Conservation (phyloP, 1,140 invertebrate species). For the Musca vetustissima region DNA sequence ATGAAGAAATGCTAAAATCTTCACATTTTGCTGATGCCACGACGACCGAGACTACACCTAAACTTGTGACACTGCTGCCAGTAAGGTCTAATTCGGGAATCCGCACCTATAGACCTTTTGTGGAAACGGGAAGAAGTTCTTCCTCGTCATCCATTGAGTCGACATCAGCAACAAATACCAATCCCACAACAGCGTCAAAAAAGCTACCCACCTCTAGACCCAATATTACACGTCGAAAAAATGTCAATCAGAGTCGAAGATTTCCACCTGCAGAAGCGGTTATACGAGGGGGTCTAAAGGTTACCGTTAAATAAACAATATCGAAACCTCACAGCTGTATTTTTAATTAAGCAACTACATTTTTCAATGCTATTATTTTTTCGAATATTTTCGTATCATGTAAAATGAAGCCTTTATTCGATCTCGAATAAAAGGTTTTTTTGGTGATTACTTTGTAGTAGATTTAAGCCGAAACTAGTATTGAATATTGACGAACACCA, state of each 20-base stretch:
- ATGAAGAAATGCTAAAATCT: constrained; percentile 50
- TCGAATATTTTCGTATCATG: too few relatives aligned
- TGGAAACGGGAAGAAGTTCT: constrained; percentile 4
- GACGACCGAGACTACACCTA: constrained; percentile 40
- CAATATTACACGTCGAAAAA: constrained; percentile 35
- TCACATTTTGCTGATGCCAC: constrained; percentile 42
- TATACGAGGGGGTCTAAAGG: constrained; percentile 46
- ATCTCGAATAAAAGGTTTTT: too few relatives aligned
- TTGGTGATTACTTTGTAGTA: too few relatives aligned
- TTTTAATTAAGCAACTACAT: too few relatives aligned
- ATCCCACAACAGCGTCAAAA: background rate
- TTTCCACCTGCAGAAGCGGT: constrained; percentile 47
- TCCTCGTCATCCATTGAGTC: background rate
- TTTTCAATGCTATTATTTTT: too few relatives aligned
- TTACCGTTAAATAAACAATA: constrained; percentile 39
- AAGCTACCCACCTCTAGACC: constrained; percentile 2
- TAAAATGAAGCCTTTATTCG: too few relatives aligned
- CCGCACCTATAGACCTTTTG: constrained; percentile 40
- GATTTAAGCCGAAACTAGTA: too few relatives aligned
- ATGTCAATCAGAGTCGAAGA: constrained; percentile 43
- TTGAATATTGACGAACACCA: too few relatives aligned
- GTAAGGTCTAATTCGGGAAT: constrained; percentile 54
- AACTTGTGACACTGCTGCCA: constrained; percentile 49
- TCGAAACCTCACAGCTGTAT: too few relatives aligned
- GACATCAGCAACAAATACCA: background rate